These are phyloP conservation scores for Camelus bactrianus DNA, from an alignment of 2,113 vertebrate species.

Conservation along the genomic window DNA sequence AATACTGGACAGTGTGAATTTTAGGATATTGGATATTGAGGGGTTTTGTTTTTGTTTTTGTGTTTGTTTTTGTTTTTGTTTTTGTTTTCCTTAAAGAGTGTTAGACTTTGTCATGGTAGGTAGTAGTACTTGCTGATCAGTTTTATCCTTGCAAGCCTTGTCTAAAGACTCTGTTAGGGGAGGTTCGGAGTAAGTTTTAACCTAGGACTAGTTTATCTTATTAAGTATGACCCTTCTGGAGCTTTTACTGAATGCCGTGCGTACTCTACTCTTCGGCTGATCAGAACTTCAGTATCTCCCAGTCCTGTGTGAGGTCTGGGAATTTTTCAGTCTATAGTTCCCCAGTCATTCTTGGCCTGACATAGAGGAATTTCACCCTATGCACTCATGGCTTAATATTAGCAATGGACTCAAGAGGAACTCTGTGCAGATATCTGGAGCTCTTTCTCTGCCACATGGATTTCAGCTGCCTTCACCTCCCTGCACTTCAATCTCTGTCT, in stretches of 20 bases:
- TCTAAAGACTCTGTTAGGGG: background rate
- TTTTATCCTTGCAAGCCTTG: background rate
- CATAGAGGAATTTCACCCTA: background rate
- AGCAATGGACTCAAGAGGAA: background rate
- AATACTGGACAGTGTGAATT: background rate
- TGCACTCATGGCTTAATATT: background rate
- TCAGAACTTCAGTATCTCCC: background rate
- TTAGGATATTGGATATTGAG: background rate
- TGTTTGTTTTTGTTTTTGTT: background rate
- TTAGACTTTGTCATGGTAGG: background rate
- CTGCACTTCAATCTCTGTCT: background rate
- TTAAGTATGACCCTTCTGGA: background rate
- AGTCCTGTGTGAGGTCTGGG: background rate
- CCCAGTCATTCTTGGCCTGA: background rate
- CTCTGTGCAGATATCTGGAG: background rate
- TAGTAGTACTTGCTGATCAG: background rate
- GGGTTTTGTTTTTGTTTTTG: background rate
- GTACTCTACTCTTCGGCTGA: background rate
- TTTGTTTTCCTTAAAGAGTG: background rate
- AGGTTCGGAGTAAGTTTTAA: background rate
- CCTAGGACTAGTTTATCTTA: background rate
- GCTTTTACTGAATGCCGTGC: background rate
- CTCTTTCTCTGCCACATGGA: background rate
- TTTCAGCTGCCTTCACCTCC: background rate
- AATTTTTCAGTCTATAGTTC: background rate